Conservation (phyloP, 2,888 invertebrate genomes). For the Agrypnus murinus region DNA sequence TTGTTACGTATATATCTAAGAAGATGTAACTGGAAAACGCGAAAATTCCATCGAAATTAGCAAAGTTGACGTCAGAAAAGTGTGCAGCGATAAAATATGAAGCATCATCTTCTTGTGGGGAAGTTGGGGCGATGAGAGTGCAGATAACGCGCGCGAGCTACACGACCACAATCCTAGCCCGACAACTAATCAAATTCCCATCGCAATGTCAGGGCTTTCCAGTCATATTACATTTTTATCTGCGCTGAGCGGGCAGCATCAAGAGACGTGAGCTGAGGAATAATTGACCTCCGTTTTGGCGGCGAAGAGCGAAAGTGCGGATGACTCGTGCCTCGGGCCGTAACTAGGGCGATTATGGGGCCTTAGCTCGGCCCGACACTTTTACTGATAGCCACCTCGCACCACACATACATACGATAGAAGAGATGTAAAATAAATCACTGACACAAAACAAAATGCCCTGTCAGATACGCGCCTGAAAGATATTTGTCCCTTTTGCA, state of each 20-base stretch:
- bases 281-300: slow-evolving; percentile 61
- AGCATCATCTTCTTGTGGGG: slow-evolving; percentile 36
- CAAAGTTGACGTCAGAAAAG: slow-evolving; percentile 35
- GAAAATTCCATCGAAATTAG: slow-evolving; percentile 41
- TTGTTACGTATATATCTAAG: neutral
- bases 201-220: slow-evolving; percentile 65
- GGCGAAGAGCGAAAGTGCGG: slow-evolving; percentile 46
- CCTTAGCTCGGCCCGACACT: slow-evolving; percentile 43
- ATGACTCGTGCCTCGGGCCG: slow-evolving; percentile 47
- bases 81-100: slow-evolving; percentile 45
- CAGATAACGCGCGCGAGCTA: slow-evolving; percentile 44
- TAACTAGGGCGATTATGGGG: slow-evolving; percentile 43
- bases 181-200: slow-evolving; percentile 61
- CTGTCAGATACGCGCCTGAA: slow-evolving; percentile 41
- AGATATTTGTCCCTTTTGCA: slow-evolving; percentile 38
- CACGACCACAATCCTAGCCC: slow-evolving; percentile 45
- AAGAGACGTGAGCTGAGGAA: slow-evolving; percentile 64
- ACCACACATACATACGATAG: slow-evolving; percentile 39
- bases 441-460: slow-evolving; percentile 43
- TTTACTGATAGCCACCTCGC: slow-evolving; percentile 45
- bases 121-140: slow-evolving; percentile 34
- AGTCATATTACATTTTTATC: slow-evolving; percentile 69
- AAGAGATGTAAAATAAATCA: slow-evolving; percentile 41
- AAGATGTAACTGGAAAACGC: slow-evolving; percentile 12
- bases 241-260: slow-evolving; percentile 63